Evolutionary conservation across 2,113 vertebrate species (phyloP).

Genomic region (Podilymbus podiceps): DNA sequence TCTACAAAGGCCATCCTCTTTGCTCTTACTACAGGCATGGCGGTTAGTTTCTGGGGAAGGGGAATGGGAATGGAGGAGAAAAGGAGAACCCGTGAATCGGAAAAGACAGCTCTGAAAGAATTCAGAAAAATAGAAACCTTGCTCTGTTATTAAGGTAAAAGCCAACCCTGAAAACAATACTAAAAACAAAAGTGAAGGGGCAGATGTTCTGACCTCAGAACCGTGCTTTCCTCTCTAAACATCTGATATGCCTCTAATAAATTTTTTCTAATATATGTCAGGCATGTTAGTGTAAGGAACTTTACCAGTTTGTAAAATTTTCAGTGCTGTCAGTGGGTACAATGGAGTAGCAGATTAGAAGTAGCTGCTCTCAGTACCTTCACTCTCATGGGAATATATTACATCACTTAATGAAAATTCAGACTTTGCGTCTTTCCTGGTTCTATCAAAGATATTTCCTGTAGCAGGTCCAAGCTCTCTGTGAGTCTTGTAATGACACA

Average conservation of each 20-base stretch:
- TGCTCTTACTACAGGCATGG: not conserved
- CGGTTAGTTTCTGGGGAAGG: not conserved
- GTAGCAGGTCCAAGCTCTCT: not conserved
- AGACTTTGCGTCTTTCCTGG: not conserved
- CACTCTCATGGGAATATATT: not conserved
- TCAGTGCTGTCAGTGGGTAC: not conserved
- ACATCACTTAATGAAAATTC: not conserved
- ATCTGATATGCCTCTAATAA: not conserved
- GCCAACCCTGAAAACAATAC: not conserved
- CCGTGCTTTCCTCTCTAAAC: not conserved
- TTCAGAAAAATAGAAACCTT: not conserved
- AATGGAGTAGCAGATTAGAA: not conserved
- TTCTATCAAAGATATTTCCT: not conserved
- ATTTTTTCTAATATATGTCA: conserved; percentile 6
- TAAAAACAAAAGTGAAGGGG: not conserved
- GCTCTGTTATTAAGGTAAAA: not conserved
- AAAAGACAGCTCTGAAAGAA: not conserved
- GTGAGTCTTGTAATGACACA: not conserved
- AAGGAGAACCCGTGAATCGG: not conserved
- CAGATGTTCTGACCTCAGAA: not conserved
- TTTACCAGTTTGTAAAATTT: not conserved
- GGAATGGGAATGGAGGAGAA: not conserved
- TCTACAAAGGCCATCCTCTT: not conserved
- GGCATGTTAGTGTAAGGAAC: not conserved
- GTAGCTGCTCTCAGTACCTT: not conserved